A percentile compares a stretch with the other conserved stretches of the same genome.
phyloP scores from a whole-genome alignment of 2,888 invertebrate species.

The Trisateles emortualis region DNA sequence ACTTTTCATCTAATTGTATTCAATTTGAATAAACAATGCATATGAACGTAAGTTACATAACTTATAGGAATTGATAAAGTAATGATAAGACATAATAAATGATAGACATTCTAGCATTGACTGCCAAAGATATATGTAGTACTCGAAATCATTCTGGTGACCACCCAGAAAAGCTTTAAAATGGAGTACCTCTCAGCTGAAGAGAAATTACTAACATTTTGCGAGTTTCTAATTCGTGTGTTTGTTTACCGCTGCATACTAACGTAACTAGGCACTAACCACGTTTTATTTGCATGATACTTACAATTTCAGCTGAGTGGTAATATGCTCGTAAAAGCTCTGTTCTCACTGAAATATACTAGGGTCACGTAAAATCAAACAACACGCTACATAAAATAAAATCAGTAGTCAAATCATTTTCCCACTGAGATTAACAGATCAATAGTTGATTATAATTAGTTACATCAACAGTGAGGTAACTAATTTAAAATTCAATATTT shows the following conservation, averaged over 20 bases:
- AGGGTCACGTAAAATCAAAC: no score
- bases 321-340: not conserved
- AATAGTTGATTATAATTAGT: no score
- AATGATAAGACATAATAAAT: slow-evolving; percentile 9
- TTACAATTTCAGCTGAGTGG: slow-evolving; percentile 37
- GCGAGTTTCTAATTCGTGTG: slow-evolving; percentile 32
- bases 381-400: no score
- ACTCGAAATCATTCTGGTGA: not conserved
- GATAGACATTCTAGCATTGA: slow-evolving; percentile 11
- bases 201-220: slow-evolving; percentile 16
- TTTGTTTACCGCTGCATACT: slow-evolving; percentile 43
- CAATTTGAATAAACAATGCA: slow-evolving; percentile 3
- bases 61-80: not conserved
- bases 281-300: slow-evolving; percentile 49
- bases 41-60: slow-evolving; percentile 7
- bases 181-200: slow-evolving; percentile 21
- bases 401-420: no score
- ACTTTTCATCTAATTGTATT: slow-evolving; percentile 1
- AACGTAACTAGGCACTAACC: slow-evolving; percentile 49
- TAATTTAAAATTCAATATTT: no score
- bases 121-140: slow-evolving; percentile 10
- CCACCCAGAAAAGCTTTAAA: not conserved
- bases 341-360: no score
- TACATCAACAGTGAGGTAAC: no score
- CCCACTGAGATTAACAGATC: no score